Evolutionary conservation across 2,113 vertebrate genomes (phyloP).

Genomic region (Psophia crepitans): DNA sequence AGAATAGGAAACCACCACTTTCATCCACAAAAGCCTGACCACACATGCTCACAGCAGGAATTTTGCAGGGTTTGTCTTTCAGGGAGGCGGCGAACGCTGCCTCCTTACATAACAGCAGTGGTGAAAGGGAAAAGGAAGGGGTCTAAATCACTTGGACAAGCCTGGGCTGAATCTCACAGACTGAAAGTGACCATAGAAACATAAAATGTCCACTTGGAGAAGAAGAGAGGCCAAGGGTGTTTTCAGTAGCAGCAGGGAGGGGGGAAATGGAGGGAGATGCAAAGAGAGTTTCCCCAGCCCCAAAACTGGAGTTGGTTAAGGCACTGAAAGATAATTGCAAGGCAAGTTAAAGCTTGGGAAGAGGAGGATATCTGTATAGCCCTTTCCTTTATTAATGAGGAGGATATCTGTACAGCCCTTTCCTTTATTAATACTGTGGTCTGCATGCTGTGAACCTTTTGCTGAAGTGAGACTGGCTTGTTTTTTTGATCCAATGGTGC

Average conservation of each 20-base stretch:
- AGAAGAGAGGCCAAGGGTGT: background rate
- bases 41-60: background rate
- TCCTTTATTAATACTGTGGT: background rate
- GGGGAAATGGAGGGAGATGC: background rate
- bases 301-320: background rate
- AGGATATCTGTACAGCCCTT: background rate
- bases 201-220: background rate
- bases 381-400: background rate
- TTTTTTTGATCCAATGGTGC: background rate
- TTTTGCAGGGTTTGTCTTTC: slow-evolving; percentile 2
- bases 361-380: background rate
- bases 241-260: background rate
- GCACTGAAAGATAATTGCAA: background rate
- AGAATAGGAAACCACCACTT: slow-evolving; percentile 28
- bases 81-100: background rate
- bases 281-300: background rate
- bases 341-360: background rate
- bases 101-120: background rate
- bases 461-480: background rate
- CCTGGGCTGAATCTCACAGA: background rate
- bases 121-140: background rate
- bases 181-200: background rate
- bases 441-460: background rate
- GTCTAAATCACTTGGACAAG: background rate
- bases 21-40: slow-evolving; percentile 13